Conservation (phyloP, 2,888 invertebrate species). For the Rotaria sp. region DNA sequence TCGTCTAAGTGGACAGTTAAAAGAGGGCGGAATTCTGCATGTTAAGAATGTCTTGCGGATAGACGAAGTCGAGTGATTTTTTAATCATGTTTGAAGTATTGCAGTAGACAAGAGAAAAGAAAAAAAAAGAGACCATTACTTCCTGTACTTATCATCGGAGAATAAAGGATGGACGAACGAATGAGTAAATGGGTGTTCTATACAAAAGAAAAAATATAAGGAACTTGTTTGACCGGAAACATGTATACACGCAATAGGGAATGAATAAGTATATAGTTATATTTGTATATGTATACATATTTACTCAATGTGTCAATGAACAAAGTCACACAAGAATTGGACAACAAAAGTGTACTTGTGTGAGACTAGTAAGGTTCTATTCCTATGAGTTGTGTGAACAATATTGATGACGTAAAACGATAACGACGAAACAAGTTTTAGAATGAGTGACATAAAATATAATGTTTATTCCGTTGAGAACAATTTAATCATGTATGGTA, state of each 20-base stretch:
- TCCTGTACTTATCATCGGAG: not conserved
- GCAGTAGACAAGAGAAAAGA: not conserved
- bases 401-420: not conserved
- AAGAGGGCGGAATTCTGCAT: not conserved
- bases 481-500: not conserved
- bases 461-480: not conserved
- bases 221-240: conserved; percentile 20
- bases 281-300: not conserved
- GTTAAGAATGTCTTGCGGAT: not conserved
- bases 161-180: conserved; percentile 9
- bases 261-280: not conserved
- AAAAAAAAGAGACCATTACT: not conserved
- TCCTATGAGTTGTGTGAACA: not conserved
- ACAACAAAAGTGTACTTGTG: not conserved
- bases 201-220: not conserved
- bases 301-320: conserved; percentile 11
- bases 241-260: not conserved
- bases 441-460: not conserved
- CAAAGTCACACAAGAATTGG: not conserved
- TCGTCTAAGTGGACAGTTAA: not conserved
- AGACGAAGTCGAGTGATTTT: conserved; percentile 17
- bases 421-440: not conserved
- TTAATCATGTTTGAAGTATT: conserved; percentile 31
- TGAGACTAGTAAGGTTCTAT: not conserved
- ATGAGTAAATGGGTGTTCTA: not conserved